Evolutionary conservation across 2,888 invertebrate species (phyloP).

Genomic region (Cosmorhoe ocellata): DNA sequence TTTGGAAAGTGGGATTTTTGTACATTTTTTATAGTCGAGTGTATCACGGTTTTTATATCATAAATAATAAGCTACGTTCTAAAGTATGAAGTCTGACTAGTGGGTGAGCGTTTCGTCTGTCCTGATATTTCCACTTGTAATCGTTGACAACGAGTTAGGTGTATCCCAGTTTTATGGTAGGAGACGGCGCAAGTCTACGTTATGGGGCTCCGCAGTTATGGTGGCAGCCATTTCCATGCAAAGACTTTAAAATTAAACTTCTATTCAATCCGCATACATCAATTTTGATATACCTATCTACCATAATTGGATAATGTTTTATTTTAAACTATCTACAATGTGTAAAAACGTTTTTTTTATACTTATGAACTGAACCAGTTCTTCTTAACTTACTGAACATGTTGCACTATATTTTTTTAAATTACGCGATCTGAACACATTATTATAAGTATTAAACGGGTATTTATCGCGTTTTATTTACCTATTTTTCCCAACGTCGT

Average conservation of each 20-base stretch:
- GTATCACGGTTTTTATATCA: constrained; percentile 36
- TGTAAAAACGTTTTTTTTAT: too few relatives aligned
- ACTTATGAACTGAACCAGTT: too few relatives aligned
- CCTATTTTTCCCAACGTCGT: too few relatives aligned
- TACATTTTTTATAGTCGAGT: constrained; percentile 50
- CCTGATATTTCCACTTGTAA: constrained; percentile 40
- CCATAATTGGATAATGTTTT: too few relatives aligned
- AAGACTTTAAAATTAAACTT: background rate
- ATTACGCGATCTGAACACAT: too few relatives aligned
- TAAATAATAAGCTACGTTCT: constrained; percentile 34
- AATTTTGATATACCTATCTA: too few relatives aligned
- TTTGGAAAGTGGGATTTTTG: constrained; percentile 47
- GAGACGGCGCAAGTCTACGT: constrained; percentile 47
- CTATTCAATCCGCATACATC: too few relatives aligned
- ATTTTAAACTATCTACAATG: too few relatives aligned
- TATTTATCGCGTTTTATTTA: too few relatives aligned
- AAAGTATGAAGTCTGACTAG: constrained; percentile 59
- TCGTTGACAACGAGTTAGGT: constrained; percentile 68
- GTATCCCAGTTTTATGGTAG: constrained; percentile 42
- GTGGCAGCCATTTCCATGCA: background rate
- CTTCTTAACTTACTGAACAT: too few relatives aligned
- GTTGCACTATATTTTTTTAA: too few relatives aligned
- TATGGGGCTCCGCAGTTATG: background rate
- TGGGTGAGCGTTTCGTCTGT: constrained; percentile 48
- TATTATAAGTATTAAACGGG: too few relatives aligned